A percentile compares a stretch with the other conserved stretches of the same genome.
Evolutionary conservation across 2,113 vertebrate genomes (phyloP).

Genomic region (Silurus meridionalis): DNA sequence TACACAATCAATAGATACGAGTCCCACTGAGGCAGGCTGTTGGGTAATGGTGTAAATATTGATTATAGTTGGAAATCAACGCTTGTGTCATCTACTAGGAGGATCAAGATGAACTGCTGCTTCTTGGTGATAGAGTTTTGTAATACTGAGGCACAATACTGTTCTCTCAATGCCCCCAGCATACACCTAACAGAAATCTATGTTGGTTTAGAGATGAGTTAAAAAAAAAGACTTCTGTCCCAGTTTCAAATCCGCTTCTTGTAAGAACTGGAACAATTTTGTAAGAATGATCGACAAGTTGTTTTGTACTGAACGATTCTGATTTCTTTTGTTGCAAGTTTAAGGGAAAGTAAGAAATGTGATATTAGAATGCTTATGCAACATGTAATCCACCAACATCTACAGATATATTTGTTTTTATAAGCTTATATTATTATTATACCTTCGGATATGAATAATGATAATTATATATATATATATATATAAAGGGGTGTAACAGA

Average conservation of each 20-base stretch:
- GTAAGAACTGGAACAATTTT: not conserved
- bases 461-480: too few relatives aligned
- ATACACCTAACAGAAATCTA: constrained; percentile 34
- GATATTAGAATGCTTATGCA: not conserved
- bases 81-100: constrained; percentile 16
- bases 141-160: constrained; percentile 19
- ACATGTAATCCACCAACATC: not conserved
- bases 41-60: constrained; percentile 37
- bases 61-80: constrained; percentile 43
- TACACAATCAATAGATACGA: not conserved
- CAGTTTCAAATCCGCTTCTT: not conserved
- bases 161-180: constrained; percentile 11
- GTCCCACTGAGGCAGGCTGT: not conserved
- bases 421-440: not conserved
- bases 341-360: not conserved
- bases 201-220: not conserved
- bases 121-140: constrained; percentile 9
- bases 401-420: not conserved
- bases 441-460: too few relatives aligned
- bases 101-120: constrained; percentile 21
- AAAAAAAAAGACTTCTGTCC: not conserved
- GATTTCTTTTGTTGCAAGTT: not conserved
- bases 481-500: too few relatives aligned
- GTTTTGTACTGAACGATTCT: not conserved
- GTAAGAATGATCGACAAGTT: not conserved